Conservation (phyloP, 2,797 vertebrate species). For the Acipenser transmontanus region DNA sequence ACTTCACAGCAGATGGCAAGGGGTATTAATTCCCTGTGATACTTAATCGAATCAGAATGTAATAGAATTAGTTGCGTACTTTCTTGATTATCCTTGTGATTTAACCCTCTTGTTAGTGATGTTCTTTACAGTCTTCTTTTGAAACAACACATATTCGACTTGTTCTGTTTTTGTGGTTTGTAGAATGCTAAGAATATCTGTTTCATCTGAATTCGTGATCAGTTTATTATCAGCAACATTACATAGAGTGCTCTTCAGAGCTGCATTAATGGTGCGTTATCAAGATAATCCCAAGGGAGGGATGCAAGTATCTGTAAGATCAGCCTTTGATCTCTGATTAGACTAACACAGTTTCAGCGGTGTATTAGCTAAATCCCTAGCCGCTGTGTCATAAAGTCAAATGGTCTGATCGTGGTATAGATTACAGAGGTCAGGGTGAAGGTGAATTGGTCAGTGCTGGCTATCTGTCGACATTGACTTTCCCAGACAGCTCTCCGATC, state of each 20-base stretch:
- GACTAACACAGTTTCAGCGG: neutral
- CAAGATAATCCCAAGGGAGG: neutral
- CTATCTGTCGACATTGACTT: neutral
- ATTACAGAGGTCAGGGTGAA: neutral
- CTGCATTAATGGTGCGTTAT: neutral
- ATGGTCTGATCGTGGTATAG: neutral
- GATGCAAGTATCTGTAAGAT: neutral
- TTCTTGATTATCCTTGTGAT: neutral
- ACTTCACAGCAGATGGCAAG: too few species aligned
- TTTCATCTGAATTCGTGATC: neutral
- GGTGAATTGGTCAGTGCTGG: neutral
- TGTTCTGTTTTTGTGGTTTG: neutral
- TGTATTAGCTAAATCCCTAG: neutral
- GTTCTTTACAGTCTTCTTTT: neutral
- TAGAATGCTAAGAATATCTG: neutral
- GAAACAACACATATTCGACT: neutral
- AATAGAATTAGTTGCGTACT: too few species aligned
- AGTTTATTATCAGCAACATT: slow-evolving; percentile 1
- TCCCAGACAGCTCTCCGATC: too few species aligned
- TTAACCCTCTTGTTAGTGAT: neutral
- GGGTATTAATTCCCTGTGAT: too few species aligned
- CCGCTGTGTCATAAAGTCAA: neutral
- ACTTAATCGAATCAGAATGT: too few species aligned
- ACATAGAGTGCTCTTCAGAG: neutral
- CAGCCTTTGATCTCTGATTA: neutral